Evolutionary conservation across 2,888 invertebrate genomes (phyloP), one percentile per base, ranked within the genome.

Genomic region (Sylvicola cinctus): DNA sequence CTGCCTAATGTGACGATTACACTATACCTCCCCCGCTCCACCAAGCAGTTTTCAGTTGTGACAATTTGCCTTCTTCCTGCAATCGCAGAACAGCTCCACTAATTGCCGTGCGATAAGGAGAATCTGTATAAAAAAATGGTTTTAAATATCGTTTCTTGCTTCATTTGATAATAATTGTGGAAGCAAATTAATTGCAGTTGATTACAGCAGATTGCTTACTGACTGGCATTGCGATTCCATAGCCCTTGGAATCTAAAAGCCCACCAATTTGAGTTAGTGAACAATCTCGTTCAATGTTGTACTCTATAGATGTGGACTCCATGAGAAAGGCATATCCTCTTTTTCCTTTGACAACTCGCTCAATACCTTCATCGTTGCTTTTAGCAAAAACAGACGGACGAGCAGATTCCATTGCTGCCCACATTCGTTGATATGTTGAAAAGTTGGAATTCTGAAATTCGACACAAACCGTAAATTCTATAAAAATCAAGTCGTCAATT

Each of bases 281-380:
- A 52, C 90, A 90, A 48, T 79, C 66, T 41, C 78, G 65, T 52
- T 84, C 77, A 40, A 73, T 74, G 44, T 73, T 76, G 58, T 91
- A 98, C 54, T 95, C 90, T 44, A 96, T 75, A 16, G 80, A 76
- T 1, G 90, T 79, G 23, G 90, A 91, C 62, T 96, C 96, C 85
- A 95, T 91, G 39, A 98, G 70, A 52, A 85, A 96, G 3, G 91
- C 95, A 55, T 84, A 96, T 41, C 65, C 71, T 20, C 75, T 74
- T 49, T 74, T 73, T 34, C 68, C 74, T 48, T 66, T 70, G 26
- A 67, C 50, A 1, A 93, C 91, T 31, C 83, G 65, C 15, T 79
- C 74, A 2, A 83, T 77, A 1, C 93, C 95, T 47, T 88, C 85
- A 2, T 69, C 66, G 48, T 88, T 91, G 45, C 61, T 69, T 26